Evolutionary conservation across 2,113 vertebrate genomes (phyloP), one percentile per base, ranked within the genome.

Genomic region (Pan paniscus): DNA sequence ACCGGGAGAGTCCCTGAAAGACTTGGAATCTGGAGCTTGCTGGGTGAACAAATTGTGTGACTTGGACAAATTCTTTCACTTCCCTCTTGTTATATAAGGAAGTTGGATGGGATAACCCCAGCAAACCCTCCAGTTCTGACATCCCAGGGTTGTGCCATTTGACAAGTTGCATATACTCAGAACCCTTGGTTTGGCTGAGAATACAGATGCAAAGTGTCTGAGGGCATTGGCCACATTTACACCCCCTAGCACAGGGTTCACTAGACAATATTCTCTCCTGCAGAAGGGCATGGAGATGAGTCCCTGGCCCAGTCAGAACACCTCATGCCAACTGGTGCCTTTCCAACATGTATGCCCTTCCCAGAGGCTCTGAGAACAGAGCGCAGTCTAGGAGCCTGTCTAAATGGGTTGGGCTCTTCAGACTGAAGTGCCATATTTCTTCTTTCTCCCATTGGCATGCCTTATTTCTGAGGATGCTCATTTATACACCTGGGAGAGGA

Each of bases 191-290:
- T 76, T 57, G 75, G 16, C 50, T 72, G 25, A 80, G 79, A 55
- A 59, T 13, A 86, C 43, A 85, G 16, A 12, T 6, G 46, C 11
- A 43, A 27, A 50, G 20, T 83, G 57, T 22, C 13, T 50, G 16
- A 22, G 30, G 18, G 8, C 20, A 70, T 2, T 7, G 40, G 23
- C 40, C 46, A 48, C n/a, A 64, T 11, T 32, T 70, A 73, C 16
- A 25, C 3, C 7, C 4, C 43, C 59, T 16, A 9, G 7, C 22
- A 9, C 0, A 0, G 6, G n/a, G 32, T 94, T 46, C 64, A 79
- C 79, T 32, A n/a, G 70, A n/a, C 32, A 95, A 35, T 43, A 14
- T n/a, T 70, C 40, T n/a, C 68, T 93, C 67, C 52, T 73, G 50
- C 52, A 43, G 25, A 46, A 18, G 38, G 82, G 50, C 64, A 30